Evolutionary conservation across 2,797 vertebrate genomes (phyloP).

Genomic region (Acrossocheilus fasciatus): DNA sequence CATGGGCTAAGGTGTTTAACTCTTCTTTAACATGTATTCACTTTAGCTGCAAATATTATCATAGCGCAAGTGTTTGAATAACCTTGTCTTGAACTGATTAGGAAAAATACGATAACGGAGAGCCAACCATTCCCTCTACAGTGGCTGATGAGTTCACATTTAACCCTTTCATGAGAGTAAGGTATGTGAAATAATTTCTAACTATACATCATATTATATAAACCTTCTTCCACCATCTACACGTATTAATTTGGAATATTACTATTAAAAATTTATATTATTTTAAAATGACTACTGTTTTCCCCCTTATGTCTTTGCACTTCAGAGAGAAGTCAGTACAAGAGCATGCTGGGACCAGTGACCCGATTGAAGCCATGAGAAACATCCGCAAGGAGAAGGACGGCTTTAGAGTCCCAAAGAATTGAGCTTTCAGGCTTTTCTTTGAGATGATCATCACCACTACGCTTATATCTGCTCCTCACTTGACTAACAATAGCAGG

Average conservation of each 20-base stretch:
- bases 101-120: conserved; percentile 86
- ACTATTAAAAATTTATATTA: not conserved
- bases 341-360: conserved; percentile 82
- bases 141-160: conserved; percentile 91
- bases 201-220: not conserved
- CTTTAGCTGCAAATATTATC: not conserved
- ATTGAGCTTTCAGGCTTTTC: conserved; percentile 73
- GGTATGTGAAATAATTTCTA: conserved; percentile 75
- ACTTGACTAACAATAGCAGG: not conserved
- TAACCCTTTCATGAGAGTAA: conserved; percentile 98
- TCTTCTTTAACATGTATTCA: not conserved
- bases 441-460: conserved; percentile 14
- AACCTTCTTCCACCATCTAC: not conserved
- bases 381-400: conserved; percentile 95
- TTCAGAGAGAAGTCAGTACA: conserved; percentile 92
- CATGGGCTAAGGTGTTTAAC: conserved; percentile 91
- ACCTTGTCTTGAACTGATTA: conserved; percentile 60
- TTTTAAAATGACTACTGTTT: not conserved
- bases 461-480: conserved; percentile 28
- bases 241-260: not conserved
- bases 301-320: not conserved
- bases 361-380: conserved; percentile 89
- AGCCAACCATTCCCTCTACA: conserved; percentile 94
- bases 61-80: not conserved
- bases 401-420: conserved; percentile 89